Evolutionary conservation across 1,140 invertebrate genomes (phyloP).

Genomic region (Trichonephila clavipes): DNA sequence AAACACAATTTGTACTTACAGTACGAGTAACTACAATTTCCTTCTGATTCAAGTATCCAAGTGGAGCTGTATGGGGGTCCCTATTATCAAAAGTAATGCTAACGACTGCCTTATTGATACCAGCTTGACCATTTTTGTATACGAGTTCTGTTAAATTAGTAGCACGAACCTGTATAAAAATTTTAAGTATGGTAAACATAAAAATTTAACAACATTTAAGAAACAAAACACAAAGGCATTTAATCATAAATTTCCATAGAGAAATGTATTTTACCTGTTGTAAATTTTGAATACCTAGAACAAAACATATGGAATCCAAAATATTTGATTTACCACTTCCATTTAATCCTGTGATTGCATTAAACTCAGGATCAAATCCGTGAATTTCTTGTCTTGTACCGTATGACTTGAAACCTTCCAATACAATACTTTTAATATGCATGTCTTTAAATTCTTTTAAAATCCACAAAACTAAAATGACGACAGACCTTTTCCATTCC

Average conservation of each 20-base stretch:
- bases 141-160: slow-evolving; percentile 95
- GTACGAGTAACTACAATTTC: slow-evolving; percentile 97
- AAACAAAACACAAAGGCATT: neutral
- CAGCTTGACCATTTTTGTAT: slow-evolving; percentile 98
- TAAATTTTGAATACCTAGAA: slow-evolving; percentile 97
- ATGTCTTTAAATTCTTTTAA: slow-evolving; percentile 83
- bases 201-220: neutral
- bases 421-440: slow-evolving; percentile 95
- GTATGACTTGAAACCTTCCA: slow-evolving; percentile 99
- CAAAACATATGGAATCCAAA: slow-evolving; percentile 98
- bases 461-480: neutral
- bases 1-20: slow-evolving; percentile 81
- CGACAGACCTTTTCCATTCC: neutral
- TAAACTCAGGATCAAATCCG: slow-evolving; percentile 97
- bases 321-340: slow-evolving; percentile 99
- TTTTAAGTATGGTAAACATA: neutral
- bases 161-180: slow-evolving; percentile 89
- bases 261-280: slow-evolving; percentile 85
- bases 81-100: slow-evolving; percentile 97
- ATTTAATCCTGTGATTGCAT: slow-evolving; percentile 99
- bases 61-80: slow-evolving; percentile 90
- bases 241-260: neutral
- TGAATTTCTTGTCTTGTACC: slow-evolving; percentile 95
- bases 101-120: slow-evolving; percentile 97
- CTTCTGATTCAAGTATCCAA: slow-evolving; percentile 95